Evolutionary conservation across 2,113 vertebrate species (phyloP).

Genomic region (Passer montanus): DNA sequence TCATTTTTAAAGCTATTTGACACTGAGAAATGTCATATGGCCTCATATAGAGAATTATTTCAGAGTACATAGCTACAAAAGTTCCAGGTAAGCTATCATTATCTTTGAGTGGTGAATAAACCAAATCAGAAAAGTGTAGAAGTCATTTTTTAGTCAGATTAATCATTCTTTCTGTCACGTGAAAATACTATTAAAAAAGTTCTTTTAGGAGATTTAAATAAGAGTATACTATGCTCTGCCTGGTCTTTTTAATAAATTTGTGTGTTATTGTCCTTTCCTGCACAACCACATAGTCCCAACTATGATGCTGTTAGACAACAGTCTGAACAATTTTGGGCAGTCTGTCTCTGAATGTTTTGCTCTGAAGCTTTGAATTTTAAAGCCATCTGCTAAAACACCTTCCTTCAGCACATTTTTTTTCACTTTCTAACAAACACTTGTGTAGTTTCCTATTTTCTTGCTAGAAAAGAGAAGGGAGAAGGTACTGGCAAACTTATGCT

Average conservation of each 20-base stretch:
- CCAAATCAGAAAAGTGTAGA: not conserved
- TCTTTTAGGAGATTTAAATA: not conserved
- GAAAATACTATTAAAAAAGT: not conserved
- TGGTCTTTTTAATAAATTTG: not conserved
- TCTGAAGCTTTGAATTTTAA: not conserved
- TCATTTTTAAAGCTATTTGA: not conserved
- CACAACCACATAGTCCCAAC: not conserved
- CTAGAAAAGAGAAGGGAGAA: not conserved
- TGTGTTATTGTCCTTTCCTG: not conserved
- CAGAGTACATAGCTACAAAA: not conserved
- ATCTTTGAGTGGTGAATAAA: not conserved
- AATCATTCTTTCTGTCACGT: not conserved
- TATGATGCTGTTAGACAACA: not conserved
- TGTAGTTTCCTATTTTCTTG: not conserved
- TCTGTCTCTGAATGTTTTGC: not conserved
- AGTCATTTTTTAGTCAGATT: not conserved
- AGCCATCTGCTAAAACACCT: not conserved
- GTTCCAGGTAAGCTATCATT: not conserved
- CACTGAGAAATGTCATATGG: not conserved
- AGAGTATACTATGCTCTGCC: not conserved
- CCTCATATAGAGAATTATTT: not conserved
- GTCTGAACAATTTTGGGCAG: not conserved
- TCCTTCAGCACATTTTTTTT: not conserved
- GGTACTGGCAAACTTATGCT: not conserved
- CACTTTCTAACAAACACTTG: not conserved